These are phyloP conservation scores for Argyresthia goedartella DNA, from an alignment of 2,888 invertebrate genomes.

Conservation along the genomic window DNA sequence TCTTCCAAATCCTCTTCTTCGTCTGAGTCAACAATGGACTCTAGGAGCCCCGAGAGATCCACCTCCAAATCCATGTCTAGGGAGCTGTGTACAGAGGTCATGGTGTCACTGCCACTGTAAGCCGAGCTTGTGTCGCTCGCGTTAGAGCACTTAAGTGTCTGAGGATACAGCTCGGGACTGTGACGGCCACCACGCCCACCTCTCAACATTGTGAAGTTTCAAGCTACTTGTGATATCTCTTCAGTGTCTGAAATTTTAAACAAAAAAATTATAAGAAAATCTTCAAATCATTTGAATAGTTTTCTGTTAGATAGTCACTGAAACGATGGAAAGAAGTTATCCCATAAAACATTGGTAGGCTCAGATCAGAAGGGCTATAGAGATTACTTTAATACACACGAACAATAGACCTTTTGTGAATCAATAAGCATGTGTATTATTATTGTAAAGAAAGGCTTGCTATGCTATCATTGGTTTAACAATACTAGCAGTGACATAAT, in stretches of 20 bases:
- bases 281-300: too few relatives aligned
- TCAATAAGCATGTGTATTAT: too few relatives aligned
- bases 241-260: constrained; percentile 46
- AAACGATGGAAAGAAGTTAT: too few relatives aligned
- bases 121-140: constrained; percentile 97
- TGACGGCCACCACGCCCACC: constrained; percentile 70
- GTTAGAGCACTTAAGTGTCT: constrained; percentile 80
- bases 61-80: constrained; percentile 84
- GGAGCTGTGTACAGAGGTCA: constrained; percentile 93
- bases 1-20: constrained; percentile 94
- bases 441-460: too few relatives aligned
- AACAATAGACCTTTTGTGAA: too few relatives aligned
- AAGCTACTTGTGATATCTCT: constrained; percentile 33
- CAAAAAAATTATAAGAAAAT: neutral
- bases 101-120: constrained; percentile 96
- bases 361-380: too few relatives aligned
- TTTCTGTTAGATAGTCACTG: too few relatives aligned
- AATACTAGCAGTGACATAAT: too few relatives aligned
- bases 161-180: constrained; percentile 85
- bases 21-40: constrained; percentile 96
- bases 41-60: constrained; percentile 93
- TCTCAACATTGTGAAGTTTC: constrained; percentile 70
- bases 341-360: too few relatives aligned
- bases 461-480: too few relatives aligned
- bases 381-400: too few relatives aligned